phyloP scores from a whole-genome alignment of 2,113 vertebrate genomes.

The Argyrosomus japonicus region DNA sequence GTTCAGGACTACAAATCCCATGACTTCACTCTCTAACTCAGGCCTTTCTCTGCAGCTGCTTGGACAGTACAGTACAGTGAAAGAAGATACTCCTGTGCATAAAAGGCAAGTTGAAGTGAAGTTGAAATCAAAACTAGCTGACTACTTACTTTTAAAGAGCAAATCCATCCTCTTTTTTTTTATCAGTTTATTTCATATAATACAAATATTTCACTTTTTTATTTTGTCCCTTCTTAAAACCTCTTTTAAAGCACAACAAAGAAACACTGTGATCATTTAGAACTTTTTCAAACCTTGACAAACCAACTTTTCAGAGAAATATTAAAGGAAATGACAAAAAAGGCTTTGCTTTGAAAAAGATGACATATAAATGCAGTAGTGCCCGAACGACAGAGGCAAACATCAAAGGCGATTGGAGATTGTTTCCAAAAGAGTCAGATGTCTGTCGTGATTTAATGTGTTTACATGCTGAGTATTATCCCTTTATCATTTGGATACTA shows the following conservation, averaged over 20 bases:
- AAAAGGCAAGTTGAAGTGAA: not conserved
- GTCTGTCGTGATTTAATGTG: conserved; percentile 36
- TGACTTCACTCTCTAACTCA: not conserved
- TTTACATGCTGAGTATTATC: conserved; percentile 51
- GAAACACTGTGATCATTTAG: not conserved
- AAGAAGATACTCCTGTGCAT: not conserved
- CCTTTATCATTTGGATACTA: conserved; percentile 53
- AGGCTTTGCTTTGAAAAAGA: conserved; percentile 49
- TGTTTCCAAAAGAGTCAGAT: conserved; percentile 48
- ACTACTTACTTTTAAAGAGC: not conserved
- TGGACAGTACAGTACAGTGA: not conserved
- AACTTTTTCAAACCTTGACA: conserved; percentile 23
- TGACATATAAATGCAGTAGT: conserved; percentile 33
- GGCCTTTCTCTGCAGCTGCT: not conserved
- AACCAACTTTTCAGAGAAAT: conserved; percentile 15
- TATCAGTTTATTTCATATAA: not conserved
- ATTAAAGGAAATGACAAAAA: conserved; percentile 29
- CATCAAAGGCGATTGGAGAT: conserved; percentile 44
- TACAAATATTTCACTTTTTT: not conserved
- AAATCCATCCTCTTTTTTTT: not conserved
- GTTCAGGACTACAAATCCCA: not conserved
- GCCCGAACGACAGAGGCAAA: conserved; percentile 23
- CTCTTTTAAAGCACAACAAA: conserved; percentile 25
- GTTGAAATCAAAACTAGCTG: conserved; percentile 1
- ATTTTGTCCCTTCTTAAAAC: not conserved